Evolutionary conservation across 2,797 vertebrate genomes (phyloP), one percentile per base, ranked within the genome.

Genomic region (Sebastes paucispinis): DNA sequence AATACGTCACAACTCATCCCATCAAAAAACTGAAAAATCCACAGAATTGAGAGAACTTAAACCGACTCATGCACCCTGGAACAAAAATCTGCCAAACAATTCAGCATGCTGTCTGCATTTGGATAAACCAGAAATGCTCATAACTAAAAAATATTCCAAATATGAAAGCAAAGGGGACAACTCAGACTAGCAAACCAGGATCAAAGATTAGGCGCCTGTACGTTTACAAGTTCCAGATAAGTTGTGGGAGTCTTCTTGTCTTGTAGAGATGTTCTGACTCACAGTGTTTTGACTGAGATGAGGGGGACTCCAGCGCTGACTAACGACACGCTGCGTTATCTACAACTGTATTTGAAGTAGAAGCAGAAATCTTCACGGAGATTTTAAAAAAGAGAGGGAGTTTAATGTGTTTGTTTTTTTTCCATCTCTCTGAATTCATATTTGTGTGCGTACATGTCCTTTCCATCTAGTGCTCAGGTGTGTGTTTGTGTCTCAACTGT

Each of bases 401-500:
- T n/a, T 36, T 0, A 22, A 39, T 27, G 25, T 50, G 43, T 55
- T 52, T 64, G 11, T 39, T 70, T 25, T 47, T 74, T 59, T 57
- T 14, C 12, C 24, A 27, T 58, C 7, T 20, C 14, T 58, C 12
- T 58, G 3, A 58, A 57, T 25, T 57, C 25, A 14, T 62, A 31
- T 65, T 34, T 75, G 52, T 81, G 69, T 79, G 66, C 3, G 5
- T 80, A 58, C 31, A 27, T 67, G 36, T 57, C 16, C 39, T 69
- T 47, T 47, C 16, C 14, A 52, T 75, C 39, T 13, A 57, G 29
- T 80, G 57, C n/a, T 47, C n/a, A 12, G 34, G 59, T 66, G 25
- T 71, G 66, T 76, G 66, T 76, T 31, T 66, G 32, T 87, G 71
- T 89, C 43, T 84, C 76, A 73, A 27, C 80, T 78, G 77, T 84